These are phyloP conservation scores for Mesocricetus auratus DNA, from an alignment of 2,113 vertebrate species.

Conservation along the genomic window DNA sequence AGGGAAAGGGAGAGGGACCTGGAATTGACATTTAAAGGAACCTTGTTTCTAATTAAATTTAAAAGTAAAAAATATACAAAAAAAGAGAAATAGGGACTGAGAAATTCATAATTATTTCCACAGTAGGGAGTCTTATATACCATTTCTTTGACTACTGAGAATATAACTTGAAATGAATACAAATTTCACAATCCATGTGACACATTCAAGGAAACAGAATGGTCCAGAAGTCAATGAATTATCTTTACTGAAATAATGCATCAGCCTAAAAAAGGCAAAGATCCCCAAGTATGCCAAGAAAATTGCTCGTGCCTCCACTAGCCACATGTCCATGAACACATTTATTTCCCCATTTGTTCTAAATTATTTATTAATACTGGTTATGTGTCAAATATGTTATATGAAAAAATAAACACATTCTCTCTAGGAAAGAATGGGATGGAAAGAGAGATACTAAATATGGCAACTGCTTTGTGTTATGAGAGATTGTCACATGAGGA, in stretches of 20 bases:
- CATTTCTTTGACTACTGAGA: background rate
- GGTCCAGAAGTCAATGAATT: background rate
- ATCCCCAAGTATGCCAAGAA: background rate
- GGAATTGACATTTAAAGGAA: too few species aligned
- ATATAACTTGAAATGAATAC: background rate
- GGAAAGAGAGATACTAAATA: background rate
- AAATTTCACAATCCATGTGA: background rate
- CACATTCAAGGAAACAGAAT: constrained; percentile 9
- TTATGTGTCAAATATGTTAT: background rate
- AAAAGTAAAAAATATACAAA: too few species aligned
- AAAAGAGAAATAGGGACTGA: background rate
- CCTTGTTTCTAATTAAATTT: too few species aligned
- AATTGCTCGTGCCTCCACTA: background rate
- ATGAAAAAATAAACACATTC: background rate
- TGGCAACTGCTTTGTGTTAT: background rate
- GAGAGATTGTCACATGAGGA: background rate
- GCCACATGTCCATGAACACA: background rate
- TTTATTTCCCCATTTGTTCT: background rate
- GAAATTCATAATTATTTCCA: background rate
- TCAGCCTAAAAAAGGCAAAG: background rate
- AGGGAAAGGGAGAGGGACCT: too few species aligned
- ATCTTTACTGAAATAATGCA: background rate
- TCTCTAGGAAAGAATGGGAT: background rate
- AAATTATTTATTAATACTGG: background rate
- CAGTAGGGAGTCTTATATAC: background rate